Evolutionary conservation across 1,140 invertebrate genomes (phyloP).

Genomic region (Wiebesia pumilae): DNA sequence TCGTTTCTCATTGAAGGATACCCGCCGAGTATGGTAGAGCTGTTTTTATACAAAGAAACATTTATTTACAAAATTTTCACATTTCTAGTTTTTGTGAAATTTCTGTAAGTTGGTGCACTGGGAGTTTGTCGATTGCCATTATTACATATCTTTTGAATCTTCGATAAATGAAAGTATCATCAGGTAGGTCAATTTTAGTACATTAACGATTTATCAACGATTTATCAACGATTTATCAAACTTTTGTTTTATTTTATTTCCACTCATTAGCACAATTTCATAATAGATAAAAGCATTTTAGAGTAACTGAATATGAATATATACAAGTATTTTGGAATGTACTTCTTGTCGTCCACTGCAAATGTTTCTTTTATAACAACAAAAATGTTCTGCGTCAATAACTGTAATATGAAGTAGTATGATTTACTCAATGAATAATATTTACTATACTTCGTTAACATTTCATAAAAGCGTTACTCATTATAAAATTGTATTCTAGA

Average conservation of each 20-base stretch:
- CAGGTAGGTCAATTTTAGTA: slow-evolving; percentile 50
- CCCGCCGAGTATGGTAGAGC: slow-evolving; percentile 12
- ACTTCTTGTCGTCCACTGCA: slow-evolving; percentile 18
- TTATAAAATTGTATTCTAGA: slow-evolving; percentile 41
- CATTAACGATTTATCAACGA: slow-evolving; percentile 45
- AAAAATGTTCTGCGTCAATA: slow-evolving; percentile 27
- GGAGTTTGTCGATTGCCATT: slow-evolving; percentile 24
- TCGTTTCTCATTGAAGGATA: slow-evolving; percentile 22
- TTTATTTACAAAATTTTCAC: slow-evolving; percentile 33
- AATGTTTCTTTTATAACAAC: slow-evolving; percentile 52
- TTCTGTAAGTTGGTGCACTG: slow-evolving; percentile 14
- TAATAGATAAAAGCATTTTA: slow-evolving; percentile 41
- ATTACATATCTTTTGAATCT: slow-evolving; percentile 36
- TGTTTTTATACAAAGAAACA: slow-evolving; percentile 53
- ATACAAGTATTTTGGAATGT: slow-evolving; percentile 26
- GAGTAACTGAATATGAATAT: slow-evolving; percentile 10
- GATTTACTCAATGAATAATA: slow-evolving; percentile 12
- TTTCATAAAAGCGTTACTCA: slow-evolving; percentile 34
- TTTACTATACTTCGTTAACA: slow-evolving; percentile 51
- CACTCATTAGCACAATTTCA: slow-evolving; percentile 47
- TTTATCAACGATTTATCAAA: slow-evolving; percentile 36
- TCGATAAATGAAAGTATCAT: slow-evolving; percentile 41
- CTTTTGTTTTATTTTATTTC: slow-evolving; percentile 40
- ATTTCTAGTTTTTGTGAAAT: neutral
- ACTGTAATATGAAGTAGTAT: neutral